Conservation (phyloP, 2,888 invertebrate species). For the Iphiclides podalirius region DNA sequence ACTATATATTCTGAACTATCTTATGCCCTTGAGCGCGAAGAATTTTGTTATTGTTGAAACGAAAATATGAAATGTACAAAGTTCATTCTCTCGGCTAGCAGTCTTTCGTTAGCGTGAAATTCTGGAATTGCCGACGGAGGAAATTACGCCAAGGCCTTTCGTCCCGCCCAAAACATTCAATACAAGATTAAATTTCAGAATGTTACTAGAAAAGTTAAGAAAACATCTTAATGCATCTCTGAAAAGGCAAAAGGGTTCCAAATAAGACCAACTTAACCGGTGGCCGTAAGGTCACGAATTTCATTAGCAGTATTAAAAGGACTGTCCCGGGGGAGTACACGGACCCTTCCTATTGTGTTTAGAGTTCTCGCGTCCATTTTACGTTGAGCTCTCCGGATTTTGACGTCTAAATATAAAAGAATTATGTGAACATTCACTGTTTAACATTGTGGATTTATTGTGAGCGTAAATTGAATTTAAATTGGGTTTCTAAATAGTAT, state of each 20-base stretch:
- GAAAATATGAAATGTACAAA: not conserved
- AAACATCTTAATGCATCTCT: not conserved
- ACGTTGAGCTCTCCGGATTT: conserved; percentile 16
- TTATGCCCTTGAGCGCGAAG: no score
- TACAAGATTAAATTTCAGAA: not conserved
- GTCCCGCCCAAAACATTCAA: not conserved
- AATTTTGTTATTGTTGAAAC: no score
- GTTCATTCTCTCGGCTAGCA: not conserved
- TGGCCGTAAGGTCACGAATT: conserved; percentile 53
- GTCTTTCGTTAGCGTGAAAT: not conserved
- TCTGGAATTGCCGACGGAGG: not conserved
- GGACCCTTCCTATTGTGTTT: conserved; percentile 30
- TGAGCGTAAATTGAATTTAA: conserved; percentile 20
- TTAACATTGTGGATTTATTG: conserved; percentile 21
- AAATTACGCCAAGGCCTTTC: not conserved
- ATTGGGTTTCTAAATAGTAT: conserved; percentile 8
- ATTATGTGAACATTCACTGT: conserved; percentile 20
- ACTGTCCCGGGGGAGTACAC: conserved; percentile 40
- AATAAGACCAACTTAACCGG: conserved; percentile 27
- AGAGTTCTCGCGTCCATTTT: conserved; percentile 13
- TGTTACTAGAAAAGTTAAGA: conserved; percentile 1
- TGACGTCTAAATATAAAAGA: conserved; percentile 21
- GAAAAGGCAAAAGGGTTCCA: conserved; percentile 17
- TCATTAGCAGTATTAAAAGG: conserved; percentile 62
- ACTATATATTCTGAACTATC: no score